Conservation (phyloP, 2,888 invertebrate species). For the Torymus auratus region DNA sequence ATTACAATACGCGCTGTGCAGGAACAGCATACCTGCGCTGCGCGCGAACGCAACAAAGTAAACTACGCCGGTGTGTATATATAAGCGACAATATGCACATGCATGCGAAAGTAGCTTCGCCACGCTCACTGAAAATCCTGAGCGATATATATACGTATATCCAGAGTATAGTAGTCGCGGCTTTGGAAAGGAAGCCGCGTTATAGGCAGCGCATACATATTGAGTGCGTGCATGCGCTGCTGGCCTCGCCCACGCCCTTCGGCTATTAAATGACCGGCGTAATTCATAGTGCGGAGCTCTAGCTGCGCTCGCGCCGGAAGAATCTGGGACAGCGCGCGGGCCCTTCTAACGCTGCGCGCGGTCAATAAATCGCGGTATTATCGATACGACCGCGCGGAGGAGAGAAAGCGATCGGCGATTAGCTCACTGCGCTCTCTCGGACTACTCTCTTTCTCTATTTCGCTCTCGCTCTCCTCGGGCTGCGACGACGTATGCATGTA, state of each 20-base stretch:
- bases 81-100: not conserved
- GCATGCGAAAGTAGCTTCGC: constrained; percentile 21
- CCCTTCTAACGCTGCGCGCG: constrained; percentile 39
- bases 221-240: constrained; percentile 8
- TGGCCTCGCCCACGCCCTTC: constrained; percentile 62
- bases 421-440: constrained; percentile 26
- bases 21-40: not conserved
- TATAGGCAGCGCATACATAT: no score
- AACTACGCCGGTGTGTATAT: not conserved
- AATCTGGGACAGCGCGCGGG: constrained; percentile 67
- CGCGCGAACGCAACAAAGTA: not conserved
- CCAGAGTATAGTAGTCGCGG: not conserved
- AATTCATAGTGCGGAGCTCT: constrained; percentile 35
- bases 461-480: no score
- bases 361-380: constrained; percentile 69
- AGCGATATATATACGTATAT: no score
- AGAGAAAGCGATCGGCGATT: constrained; percentile 66
- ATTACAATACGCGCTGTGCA: not conserved
- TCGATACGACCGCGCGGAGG: constrained; percentile 61
- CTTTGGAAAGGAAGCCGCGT: constrained; percentile 17
- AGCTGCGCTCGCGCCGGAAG: constrained; percentile 61
- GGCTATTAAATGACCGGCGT: constrained; percentile 59
- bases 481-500: no score
- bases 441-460: no score
- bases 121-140: no score